Percentiles rank a stretch among this genome's conserved stretches.
Conservation (phyloP, 2,113 vertebrate genomes). For the Leptodactylus fuscus region DNA sequence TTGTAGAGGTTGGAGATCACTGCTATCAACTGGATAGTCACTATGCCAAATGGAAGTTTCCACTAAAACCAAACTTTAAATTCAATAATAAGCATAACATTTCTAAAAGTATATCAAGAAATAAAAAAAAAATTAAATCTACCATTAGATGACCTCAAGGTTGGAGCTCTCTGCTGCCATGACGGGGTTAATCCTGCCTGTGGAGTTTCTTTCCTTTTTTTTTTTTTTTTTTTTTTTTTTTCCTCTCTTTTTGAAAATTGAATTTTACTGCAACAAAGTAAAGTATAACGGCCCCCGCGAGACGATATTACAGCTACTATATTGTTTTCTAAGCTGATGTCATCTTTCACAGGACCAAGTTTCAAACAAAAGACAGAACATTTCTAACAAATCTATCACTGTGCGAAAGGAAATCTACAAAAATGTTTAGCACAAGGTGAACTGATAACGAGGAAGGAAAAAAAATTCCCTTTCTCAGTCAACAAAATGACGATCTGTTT, state of each 20-base stretch:
- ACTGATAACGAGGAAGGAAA: conserved; percentile 71
- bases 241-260: conserved; percentile 78
- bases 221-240: conserved; percentile 62
- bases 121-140: no score
- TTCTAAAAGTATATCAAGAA: no score
- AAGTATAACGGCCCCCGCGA: conserved; percentile 90
- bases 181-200: conserved; percentile 86
- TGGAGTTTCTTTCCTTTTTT: conserved; percentile 64
- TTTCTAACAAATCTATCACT: conserved; percentile 94
- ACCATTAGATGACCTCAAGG: conserved; percentile 80
- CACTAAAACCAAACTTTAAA: neutral
- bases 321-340: conserved; percentile 99
- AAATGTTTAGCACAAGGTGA: conserved; percentile 89
- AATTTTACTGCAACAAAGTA: conserved; percentile 95
- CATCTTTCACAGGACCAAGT: conserved; percentile 90
- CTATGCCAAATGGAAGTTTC: neutral
- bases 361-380: conserved; percentile 93
- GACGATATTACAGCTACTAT: conserved; percentile 93
- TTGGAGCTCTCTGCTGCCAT: conserved; percentile 71
- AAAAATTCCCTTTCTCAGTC: conserved; percentile 8
- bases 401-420: conserved; percentile 97
- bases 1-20: neutral
- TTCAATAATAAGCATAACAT: neutral
- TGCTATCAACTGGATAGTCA: neutral
- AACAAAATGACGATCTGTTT: conserved; percentile 30